Evolutionary conservation across 2,888 invertebrate species (phyloP).

Genomic region (Mythimna loreyi): DNA sequence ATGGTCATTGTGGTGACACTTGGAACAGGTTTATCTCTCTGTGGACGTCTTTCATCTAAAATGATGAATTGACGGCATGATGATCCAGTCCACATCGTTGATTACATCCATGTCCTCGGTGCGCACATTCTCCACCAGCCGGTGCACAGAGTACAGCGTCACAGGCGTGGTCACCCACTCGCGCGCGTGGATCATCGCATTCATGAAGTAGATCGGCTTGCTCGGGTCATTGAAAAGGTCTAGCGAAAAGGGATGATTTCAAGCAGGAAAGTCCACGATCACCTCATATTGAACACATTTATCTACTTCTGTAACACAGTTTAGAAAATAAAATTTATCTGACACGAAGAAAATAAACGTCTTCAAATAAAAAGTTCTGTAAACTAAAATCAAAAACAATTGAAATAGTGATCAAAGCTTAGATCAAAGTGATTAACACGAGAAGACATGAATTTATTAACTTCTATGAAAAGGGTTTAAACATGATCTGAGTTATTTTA

Average conservation of each 20-base stretch:
- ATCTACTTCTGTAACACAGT: not conserved
- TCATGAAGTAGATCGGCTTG: constrained; percentile 89
- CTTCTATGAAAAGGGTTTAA: not conserved
- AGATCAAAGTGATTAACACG: not conserved
- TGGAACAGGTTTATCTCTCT: too few relatives aligned
- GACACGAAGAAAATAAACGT: not conserved
- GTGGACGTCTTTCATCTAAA: too few relatives aligned
- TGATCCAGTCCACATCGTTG: constrained; percentile 92
- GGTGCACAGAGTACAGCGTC: constrained; percentile 90
- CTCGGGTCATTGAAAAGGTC: constrained; percentile 78
- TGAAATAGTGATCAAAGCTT: not conserved
- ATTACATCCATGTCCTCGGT: constrained; percentile 83
- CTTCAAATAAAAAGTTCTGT: not conserved
- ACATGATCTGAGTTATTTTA: not conserved
- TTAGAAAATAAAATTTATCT: not conserved
- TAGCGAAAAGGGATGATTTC: constrained; percentile 66
- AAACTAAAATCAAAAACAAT: not conserved
- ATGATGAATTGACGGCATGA: constrained; percentile 89
- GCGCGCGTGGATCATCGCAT: constrained; percentile 92
- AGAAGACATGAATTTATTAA: not conserved
- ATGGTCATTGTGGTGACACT: too few relatives aligned
- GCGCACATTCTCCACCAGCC: constrained; percentile 89
- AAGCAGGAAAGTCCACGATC: not conserved
- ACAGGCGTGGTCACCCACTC: constrained; percentile 93
- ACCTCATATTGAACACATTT: not conserved